phyloP scores from a whole-genome alignment of 2,888 invertebrate species.

The Drosophila vallismaia region DNA sequence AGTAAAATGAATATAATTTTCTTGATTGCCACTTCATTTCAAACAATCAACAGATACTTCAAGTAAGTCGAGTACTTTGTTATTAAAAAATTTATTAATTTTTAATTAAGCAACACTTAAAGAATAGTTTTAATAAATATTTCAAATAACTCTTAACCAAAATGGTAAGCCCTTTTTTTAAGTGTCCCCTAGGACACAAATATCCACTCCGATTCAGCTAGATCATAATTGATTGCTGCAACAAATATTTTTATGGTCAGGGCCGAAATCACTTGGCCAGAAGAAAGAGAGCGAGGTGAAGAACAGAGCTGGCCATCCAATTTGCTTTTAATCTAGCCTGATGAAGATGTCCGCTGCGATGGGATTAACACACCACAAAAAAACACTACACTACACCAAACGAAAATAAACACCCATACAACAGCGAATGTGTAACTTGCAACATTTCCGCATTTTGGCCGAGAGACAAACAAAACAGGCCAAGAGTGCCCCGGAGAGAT shows the following conservation, averaged over 20 bases:
- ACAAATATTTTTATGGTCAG: conserved; percentile 47
- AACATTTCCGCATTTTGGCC: conserved; percentile 67
- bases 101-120: neutral
- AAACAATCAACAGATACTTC: too few relatives aligned
- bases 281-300: conserved; percentile 8
- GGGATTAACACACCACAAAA: conserved; percentile 51
- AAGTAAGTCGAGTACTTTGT: too few relatives aligned
- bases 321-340: conserved; percentile 64
- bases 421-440: conserved; percentile 57
- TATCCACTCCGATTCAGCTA: conserved; percentile 10
- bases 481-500: neutral
- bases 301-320: conserved; percentile 39
- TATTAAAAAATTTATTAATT: too few relatives aligned
- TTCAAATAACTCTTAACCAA: too few relatives aligned
- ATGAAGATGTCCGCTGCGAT: conserved; percentile 72
- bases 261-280: conserved; percentile 36
- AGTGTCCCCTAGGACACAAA: conserved; percentile 10
- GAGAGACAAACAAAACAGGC: conserved; percentile 11
- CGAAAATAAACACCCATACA: conserved; percentile 20
- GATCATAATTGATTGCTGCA: conserved; percentile 43
- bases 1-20: too few relatives aligned
- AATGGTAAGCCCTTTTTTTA: neutral
- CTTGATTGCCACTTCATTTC: too few relatives aligned
- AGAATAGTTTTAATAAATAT: neutral
- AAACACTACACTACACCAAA: conserved; percentile 14